A percentile compares a stretch with the other conserved stretches of the same genome.
Conservation (phyloP, 2,888 invertebrate genomes). For the Aspidapion aeneum region DNA sequence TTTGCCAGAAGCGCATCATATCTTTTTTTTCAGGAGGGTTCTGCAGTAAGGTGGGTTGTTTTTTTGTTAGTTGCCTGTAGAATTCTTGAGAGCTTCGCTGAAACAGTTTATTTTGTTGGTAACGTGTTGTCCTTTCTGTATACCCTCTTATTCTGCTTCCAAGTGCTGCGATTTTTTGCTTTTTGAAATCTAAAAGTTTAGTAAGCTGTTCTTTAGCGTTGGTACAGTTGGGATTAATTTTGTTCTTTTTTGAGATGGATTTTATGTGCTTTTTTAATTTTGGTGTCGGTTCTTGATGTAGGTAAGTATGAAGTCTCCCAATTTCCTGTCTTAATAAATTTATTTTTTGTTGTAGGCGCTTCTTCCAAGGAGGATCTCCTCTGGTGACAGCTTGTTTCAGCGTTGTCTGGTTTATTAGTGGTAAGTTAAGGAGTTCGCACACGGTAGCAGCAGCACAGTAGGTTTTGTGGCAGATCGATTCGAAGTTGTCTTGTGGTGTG, state of each 20-base stretch:
- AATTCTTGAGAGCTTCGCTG: neutral
- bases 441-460: constrained; percentile 1
- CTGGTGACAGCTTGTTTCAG: neutral
- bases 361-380: constrained; percentile 4
- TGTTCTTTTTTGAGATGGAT: neutral
- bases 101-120: constrained; percentile 1
- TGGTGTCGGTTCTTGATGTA: neutral
- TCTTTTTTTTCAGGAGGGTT: neutral
- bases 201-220: neutral
- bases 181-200: neutral
- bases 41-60: neutral
- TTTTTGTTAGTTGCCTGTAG: neutral
- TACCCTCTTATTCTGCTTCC: neutral
- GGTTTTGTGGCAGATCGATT: neutral
- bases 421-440: constrained; percentile 1
- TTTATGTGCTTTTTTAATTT: neutral
- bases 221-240: neutral
- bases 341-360: constrained; percentile 2
- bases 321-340: neutral
- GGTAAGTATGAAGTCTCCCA: constrained; percentile 1
- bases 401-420: neutral
- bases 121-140: neutral
- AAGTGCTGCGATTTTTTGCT: constrained; percentile 1
- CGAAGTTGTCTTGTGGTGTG: neutral
- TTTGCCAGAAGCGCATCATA: neutral